Evolutionary conservation across 1,140 invertebrate species (phyloP).

Genomic region (Sweltsa coloradensis): DNA sequence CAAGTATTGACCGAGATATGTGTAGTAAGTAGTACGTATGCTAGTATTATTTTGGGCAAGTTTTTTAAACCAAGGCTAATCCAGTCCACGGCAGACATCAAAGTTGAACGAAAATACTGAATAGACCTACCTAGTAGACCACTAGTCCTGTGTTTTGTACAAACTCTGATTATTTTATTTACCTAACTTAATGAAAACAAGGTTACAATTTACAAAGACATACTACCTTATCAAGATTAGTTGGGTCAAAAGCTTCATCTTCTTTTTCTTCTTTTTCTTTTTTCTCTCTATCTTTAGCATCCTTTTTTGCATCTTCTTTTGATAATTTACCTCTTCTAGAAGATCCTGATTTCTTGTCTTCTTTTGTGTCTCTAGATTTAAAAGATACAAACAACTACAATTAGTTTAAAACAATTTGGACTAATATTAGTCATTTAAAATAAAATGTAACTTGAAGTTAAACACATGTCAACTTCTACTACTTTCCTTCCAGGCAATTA

Average conservation of each 20-base stretch:
- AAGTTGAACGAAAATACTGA: slow-evolving; percentile 5
- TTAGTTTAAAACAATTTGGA: slow-evolving; percentile 5
- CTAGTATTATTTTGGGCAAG: no score
- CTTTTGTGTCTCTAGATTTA: slow-evolving; percentile 15
- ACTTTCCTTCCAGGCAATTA: no score
- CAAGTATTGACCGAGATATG: no score
- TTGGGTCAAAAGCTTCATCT: slow-evolving; percentile 52
- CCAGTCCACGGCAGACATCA: slow-evolving; percentile 4
- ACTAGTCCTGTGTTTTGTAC: no score
- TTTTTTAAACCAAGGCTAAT: slow-evolving; percentile 3
- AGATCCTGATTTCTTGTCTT: slow-evolving; percentile 12
- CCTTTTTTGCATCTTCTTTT: slow-evolving; percentile 32
- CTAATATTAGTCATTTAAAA: no score
- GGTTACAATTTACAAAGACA: slow-evolving; percentile 8
- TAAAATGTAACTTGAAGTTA: no score
- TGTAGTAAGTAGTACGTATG: no score
- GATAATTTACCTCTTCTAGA: slow-evolving; percentile 28
- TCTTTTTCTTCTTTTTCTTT: slow-evolving; percentile 43
- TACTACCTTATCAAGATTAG: slow-evolving; percentile 57
- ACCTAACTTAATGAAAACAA: slow-evolving; percentile 3
- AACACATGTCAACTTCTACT: no score
- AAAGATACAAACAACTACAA: slow-evolving; percentile 4
- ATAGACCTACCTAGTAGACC: no score
- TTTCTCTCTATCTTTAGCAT: slow-evolving; percentile 33
- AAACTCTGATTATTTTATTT: slow-evolving; percentile 7